Evolutionary conservation across 2,113 vertebrate species (phyloP), one percentile per base, ranked within the genome.

Genomic region (Hippocampus abdominalis): DNA sequence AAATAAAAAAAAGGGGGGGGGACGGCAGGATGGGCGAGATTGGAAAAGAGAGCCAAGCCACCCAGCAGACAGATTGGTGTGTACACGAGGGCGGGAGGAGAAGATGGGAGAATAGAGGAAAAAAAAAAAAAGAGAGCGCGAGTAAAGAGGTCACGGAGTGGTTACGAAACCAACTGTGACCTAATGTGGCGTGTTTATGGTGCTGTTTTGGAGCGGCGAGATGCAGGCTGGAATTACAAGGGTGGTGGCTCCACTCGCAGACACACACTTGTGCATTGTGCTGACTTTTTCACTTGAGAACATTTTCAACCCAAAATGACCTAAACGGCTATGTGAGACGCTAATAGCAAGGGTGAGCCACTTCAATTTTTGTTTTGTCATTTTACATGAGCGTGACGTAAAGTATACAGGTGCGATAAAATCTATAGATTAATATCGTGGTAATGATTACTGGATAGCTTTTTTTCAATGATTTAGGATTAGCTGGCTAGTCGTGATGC

Each of bases 161-260:
- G 85, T 90, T 89, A 86, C 81, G 80, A 90, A 90, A 91, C 83
- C 77, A 85, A 75, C 84, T 81, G 70, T 89, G 86, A 89, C 86
- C 88, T 89, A 91, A 90, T 89, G 86, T 87, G 81, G 71, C 66
- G 40, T 89, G 84, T 91, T 90, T 85, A 87, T 83, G 83, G 74
- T 72, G 64, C 59, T 69, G 64, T 85, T 81, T 78, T 74, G 48
- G 40, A 51, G 67, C 64, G 10, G 71, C 65, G 81, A 84, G 83
- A 89, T 78, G 73, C 80, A 85, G 78, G 80, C 81, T 88, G 86
- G 86, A 88, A 87, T 91, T 87, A 90, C 75, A 88, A 78, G 81
- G 78, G 80, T 54, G 74, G 82, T 72, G 80, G 83, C 79, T 84
- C 79, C 81, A 78, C 76, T 76, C 75, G 78, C 74, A 79, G 65